Conservation (phyloP, 2,888 invertebrate genomes). For the Hipparchia semele region DNA sequence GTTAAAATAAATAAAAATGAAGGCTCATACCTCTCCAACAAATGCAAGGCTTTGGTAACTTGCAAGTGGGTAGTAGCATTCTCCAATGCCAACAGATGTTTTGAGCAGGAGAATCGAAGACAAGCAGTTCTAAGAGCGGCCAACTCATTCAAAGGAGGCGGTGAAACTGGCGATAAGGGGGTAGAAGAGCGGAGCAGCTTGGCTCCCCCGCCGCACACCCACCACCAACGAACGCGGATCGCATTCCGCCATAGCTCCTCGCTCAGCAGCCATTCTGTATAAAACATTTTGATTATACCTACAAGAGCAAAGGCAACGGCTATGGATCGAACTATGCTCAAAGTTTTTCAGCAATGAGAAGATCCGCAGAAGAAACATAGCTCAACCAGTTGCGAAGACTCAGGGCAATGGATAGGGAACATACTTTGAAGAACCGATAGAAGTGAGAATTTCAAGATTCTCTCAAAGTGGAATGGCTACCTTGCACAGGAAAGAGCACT, state of each 20-base stretch:
- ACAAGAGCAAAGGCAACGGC: too few species aligned
- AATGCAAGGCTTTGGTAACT: constrained; percentile 80
- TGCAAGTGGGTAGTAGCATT: constrained; percentile 85
- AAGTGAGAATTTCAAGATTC: too few species aligned
- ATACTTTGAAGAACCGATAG: too few species aligned
- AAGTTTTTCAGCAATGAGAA: too few species aligned
- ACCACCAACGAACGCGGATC: constrained; percentile 70
- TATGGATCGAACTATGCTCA: too few species aligned
- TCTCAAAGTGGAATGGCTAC: too few species aligned
- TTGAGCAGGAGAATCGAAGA: constrained; percentile 76
- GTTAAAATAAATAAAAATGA: constrained; percentile 5
- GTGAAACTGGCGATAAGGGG: constrained; percentile 51
- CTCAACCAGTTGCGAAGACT: too few species aligned
- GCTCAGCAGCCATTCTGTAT: constrained; percentile 66
- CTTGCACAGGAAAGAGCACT: too few species aligned
- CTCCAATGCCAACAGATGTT: constrained; percentile 82
- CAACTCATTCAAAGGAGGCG: constrained; percentile 68
- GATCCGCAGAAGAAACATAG: too few species aligned
- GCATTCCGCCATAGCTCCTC: constrained; percentile 65
- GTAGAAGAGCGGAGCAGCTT: constrained; percentile 44
- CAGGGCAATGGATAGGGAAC: too few species aligned
- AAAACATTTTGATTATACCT: neutral
- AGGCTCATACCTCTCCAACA: constrained; percentile 78
- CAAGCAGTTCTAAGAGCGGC: constrained; percentile 77
- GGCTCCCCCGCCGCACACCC: constrained; percentile 51